Evolutionary conservation across 2,888 invertebrate genomes (phyloP), one percentile per base, ranked within the genome.

Genomic region (Cheilosia urbana): DNA sequence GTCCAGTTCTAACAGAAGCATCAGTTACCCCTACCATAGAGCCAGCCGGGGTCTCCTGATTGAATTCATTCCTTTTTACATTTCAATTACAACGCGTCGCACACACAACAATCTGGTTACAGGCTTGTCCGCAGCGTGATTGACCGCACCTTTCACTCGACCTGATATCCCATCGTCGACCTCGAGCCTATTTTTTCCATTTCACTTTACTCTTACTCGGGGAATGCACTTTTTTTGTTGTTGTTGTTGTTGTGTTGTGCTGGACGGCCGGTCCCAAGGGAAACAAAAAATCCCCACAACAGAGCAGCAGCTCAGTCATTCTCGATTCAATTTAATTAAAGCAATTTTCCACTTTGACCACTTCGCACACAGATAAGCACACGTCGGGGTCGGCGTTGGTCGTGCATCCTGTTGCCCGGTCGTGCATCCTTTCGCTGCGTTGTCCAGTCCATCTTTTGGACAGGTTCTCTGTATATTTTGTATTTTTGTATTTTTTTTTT

Each of bases 321-420:
- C 71, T 76, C 80, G 66, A 76, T 85, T 85, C 85, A 85, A 85
- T 85, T 85, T 85, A 85, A 85, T 81, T 85, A 85, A 85, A 85
- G 77, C 85, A 81, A 85, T 85, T 85, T 85, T 81, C 85, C 81
- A 85, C 76, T 85, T 85, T 85, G 81, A 77, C 81, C 81, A 81
- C 62, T 81, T 76, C 62, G 72, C 60, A 45, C 81, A 76, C 73
- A 72, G 58, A 68, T 49, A 37, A 53, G 19, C 47, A 63, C 15
- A 47, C 24, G 37, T 19, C 55, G n/a, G 2, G 2, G 30, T 30
- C 30, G 30, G 30, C 45, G 45, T 60, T 11, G 37, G 13, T 37
- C 19, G 19, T 71, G 62, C 66, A 85, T 81, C 81, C 80, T 76
- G 75, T 76, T 76, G 85, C 71, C 80, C 21, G 58, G 68, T 69